Conservation (phyloP, 2,888 invertebrate genomes). For the Scrobipalpa atriplicella region DNA sequence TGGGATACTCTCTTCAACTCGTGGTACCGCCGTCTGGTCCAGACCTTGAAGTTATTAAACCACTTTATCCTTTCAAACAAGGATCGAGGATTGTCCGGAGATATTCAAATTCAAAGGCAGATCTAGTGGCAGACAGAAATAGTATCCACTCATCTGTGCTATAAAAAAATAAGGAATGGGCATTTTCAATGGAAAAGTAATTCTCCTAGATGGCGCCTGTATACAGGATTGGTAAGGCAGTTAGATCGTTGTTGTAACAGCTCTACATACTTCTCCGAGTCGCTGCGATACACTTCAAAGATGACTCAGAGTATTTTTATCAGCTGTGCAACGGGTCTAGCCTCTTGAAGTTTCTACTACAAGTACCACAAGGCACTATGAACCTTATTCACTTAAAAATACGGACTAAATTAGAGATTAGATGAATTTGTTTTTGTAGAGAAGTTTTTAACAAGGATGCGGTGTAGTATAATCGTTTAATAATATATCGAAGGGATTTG, state of each 20-base stretch:
- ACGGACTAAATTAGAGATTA: neutral
- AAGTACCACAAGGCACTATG: slow-evolving; percentile 24
- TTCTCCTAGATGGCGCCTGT: no score
- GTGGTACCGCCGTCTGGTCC: no score
- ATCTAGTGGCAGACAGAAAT: no score
- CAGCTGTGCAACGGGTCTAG: slow-evolving; percentile 31
- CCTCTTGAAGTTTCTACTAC: slow-evolving; percentile 21
- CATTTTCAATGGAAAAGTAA: no score
- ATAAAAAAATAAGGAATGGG: no score
- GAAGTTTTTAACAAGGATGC: slow-evolving; percentile 9
- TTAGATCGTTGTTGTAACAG: slow-evolving; percentile 20
- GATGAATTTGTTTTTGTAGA: neutral
- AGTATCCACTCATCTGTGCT: no score
- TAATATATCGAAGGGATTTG: neutral
- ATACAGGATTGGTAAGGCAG: no score
- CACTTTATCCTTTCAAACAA: no score
- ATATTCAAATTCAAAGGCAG: no score
- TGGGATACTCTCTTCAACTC: no score
- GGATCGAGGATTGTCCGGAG: no score
- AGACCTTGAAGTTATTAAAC: no score
- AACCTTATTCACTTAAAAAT: neutral
- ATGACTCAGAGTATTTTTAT: slow-evolving; percentile 45
- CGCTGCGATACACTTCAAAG: slow-evolving; percentile 29
- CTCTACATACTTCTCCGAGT: slow-evolving; percentile 21
- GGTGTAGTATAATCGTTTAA: neutral